Base-by-base conservation (phyloP, 1,140 invertebrate species). In the Stegodyphus mimosarum region DNA sequence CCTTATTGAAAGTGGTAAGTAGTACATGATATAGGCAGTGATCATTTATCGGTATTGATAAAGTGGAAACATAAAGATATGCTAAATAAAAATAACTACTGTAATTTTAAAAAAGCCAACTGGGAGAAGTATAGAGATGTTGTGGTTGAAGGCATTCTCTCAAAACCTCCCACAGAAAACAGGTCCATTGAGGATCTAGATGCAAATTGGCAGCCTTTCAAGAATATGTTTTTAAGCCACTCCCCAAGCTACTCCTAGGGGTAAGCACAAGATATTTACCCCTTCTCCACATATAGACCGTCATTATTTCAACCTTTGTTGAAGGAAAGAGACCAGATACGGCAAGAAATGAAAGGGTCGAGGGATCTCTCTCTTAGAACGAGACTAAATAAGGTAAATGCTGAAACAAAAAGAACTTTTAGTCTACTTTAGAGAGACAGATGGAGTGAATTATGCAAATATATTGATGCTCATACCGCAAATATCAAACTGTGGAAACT, bases 401-500 rank as follows among this genome's bases (percentile, higher is more conserved):
- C 64, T 66, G 64, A 66, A 17, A 66, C n/a, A 66, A 66, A 66
- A 17, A 66, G 64, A 66, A 66, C 64, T 17, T 66, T 66, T 66
- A n/a, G 7, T 66, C 64, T n/a, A 11, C n/a, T 66, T n/a, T 10
- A 66, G 64, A 66, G 64, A 66, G 64, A 66, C 6, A 66, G n/a
- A n/a, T 66, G 64, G 10, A 66, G 18, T 53, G 53, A 74, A 53
- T 55, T 52, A 55, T 74, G 69, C 69, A 71, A 71, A 49, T 49
- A 5, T 71, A 6, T 71, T 49, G 69, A 71, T 50, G 69, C 69
- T 48, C 69, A 71, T 33, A 71, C 48, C 33, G 6, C 69, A 48
- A 71, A 71, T 71, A 71, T 48, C 49, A 71, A 71, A 71, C 69
- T 71, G 33, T 71, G 69, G 69, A 48, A 71, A 71, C 69, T 71